Evolutionary conservation across 2,113 vertebrate genomes (phyloP), one percentile per base, ranked within the genome.

Genomic region (Uria aalge): DNA sequence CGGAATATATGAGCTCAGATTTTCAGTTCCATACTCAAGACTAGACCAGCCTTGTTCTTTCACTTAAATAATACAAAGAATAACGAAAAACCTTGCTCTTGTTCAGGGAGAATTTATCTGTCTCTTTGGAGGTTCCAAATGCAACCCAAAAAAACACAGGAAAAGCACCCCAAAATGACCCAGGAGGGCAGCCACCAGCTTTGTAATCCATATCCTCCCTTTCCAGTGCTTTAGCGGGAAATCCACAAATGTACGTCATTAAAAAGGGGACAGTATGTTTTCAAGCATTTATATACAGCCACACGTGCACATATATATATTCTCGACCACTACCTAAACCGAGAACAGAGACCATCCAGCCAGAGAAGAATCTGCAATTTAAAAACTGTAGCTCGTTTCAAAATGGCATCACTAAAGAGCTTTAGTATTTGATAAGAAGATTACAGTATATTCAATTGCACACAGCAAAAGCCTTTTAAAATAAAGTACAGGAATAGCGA

Each of bases 401-500:
- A 97, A 97, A 97, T 92, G 95, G 94, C 92, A 97, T 94, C 93
- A 82, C 91, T 96, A 97, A 96, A 97, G 96, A 96, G 94, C 91
- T 96, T 89, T 53, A 15, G 77, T 66, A 94, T 91, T 91, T 96
- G 97, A 97, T 97, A 96, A 97, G 96, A 92, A 97, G 96, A 97
- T 96, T 97, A 97, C 85, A 88, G 89, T 74, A 95, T 91, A 88
- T 93, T 97, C 87, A 97, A 83, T 13, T 96, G 95, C 87, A 94
- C 64, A 69, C 45, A 93, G 95, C 50, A 95, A 96, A 96, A 96
- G 78, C 89, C 89, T 92, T 97, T 94, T 96, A 95, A 96, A 97
- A 97, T 93, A 93, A 94, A 91, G 85, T 63, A 86, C 93, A 71
- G 67, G 89, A 88, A 83, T 2, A 90, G 69, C 4, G 71, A 90